Conservation (phyloP, 2,888 invertebrate genomes). For the Cheilosia pagana region DNA sequence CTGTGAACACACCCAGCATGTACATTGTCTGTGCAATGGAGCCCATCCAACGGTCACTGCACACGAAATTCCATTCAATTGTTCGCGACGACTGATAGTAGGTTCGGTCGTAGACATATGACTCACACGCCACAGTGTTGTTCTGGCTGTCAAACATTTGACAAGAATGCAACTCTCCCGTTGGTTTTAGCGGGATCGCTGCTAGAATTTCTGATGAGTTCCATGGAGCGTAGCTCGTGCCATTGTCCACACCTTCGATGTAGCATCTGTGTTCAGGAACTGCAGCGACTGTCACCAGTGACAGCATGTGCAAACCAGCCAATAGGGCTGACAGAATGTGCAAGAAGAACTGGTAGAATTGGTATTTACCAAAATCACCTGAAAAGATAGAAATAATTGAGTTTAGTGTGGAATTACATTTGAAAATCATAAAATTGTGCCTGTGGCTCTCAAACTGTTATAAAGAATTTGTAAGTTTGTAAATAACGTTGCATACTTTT, state of each 20-base stretch:
- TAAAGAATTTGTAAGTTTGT: background rate
- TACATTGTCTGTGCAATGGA: constrained; percentile 89
- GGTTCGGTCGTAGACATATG: constrained; percentile 89
- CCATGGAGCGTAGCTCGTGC: constrained; percentile 84
- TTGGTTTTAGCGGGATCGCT: constrained; percentile 85
- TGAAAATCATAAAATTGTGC: background rate
- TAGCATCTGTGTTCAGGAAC: constrained; percentile 88
- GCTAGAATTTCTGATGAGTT: constrained; percentile 85
- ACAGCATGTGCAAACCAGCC: constrained; percentile 91
- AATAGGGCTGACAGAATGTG: constrained; percentile 91
- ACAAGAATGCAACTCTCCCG: constrained; percentile 87
- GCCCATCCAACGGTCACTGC: constrained; percentile 91
- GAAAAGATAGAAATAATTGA: constrained; percentile 77
- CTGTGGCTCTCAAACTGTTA: constrained; percentile 26
- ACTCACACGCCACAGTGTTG: constrained; percentile 83
- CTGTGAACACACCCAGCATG: constrained; percentile 93
- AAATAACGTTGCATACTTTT: constrained; percentile 29
- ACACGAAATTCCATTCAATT: constrained; percentile 93
- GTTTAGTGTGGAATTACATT: background rate
- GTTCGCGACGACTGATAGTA: constrained; percentile 89
- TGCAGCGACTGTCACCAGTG: constrained; percentile 91
- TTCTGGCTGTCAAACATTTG: constrained; percentile 84
- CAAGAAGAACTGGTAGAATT: constrained; percentile 90
- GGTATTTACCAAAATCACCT: constrained; percentile 94
- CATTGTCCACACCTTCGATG: constrained; percentile 85